These are phyloP conservation scores for Leucophenga montana DNA, from an alignment of 2,888 invertebrate genomes.

Conservation along the genomic window DNA sequence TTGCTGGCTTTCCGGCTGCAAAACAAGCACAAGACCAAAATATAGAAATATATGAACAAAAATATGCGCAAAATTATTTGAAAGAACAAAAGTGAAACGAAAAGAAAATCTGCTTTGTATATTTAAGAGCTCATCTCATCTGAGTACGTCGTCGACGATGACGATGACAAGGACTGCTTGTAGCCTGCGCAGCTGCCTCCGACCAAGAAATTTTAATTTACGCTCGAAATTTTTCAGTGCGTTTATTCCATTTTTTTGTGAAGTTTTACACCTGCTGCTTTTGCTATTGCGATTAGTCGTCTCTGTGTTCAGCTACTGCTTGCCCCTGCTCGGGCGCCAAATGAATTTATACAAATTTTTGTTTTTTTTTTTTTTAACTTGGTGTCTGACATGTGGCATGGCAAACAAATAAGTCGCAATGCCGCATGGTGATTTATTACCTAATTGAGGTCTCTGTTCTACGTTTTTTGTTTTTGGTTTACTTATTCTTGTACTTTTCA, in stretches of 20 bases:
- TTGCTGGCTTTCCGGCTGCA: too few species aligned
- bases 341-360: slow-evolving; percentile 7
- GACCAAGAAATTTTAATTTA: neutral
- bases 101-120: slow-evolving; percentile 23
- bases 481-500: neutral
- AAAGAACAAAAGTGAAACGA: slow-evolving; percentile 19
- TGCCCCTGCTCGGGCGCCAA: neutral
- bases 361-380: neutral
- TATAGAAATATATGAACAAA: neutral
- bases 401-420: neutral
- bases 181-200: neutral
- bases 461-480: neutral
- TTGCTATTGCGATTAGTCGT: too few species aligned
- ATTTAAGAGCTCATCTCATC: slow-evolving; percentile 9
- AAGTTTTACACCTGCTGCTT: slow-evolving; percentile 13
- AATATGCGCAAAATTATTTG: slow-evolving; percentile 16
- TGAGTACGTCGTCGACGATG: neutral
- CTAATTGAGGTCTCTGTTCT: slow-evolving; percentile 11
- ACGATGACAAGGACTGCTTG: neutral
- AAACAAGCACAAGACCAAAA: neutral
- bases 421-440: slow-evolving; percentile 10
- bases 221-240: neutral
- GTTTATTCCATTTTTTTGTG: neutral
- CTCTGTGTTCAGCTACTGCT: too few species aligned
- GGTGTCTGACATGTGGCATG: slow-evolving; percentile 18